Percentiles rank a stretch among this genome's conserved stretches.
These are phyloP conservation scores for Lipophrys pholis DNA, from an alignment of 2,113 vertebrate species.

Conservation along the genomic window DNA sequence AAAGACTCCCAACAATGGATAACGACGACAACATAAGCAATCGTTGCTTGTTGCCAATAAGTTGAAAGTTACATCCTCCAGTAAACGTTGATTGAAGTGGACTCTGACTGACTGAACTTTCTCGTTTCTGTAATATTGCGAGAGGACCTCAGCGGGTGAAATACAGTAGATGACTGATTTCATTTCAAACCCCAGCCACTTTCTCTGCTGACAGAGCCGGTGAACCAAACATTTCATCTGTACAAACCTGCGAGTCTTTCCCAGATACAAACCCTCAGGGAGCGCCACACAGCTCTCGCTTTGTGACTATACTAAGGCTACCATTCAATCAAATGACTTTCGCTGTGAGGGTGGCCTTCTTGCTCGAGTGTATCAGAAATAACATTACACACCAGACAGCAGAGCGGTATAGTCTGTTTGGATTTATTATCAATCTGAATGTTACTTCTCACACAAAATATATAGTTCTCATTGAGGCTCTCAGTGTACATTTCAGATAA, in stretches of 20 bases:
- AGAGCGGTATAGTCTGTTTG: constrained; percentile 49
- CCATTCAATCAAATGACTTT: constrained; percentile 55
- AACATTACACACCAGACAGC: constrained; percentile 43
- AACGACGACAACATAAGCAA: background rate
- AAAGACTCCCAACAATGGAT: background rate
- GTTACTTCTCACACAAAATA: constrained; percentile 81
- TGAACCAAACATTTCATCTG: constrained; percentile 68
- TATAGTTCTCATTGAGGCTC: constrained; percentile 74
- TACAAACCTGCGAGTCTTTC: constrained; percentile 49
- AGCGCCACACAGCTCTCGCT: constrained; percentile 45
- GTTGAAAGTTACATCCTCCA: constrained; percentile 17
- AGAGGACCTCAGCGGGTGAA: constrained; percentile 40
- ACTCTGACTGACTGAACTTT: constrained; percentile 16
- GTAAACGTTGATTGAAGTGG: constrained; percentile 16
- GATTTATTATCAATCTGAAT: constrained; percentile 80
- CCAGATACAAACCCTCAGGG: constrained; percentile 51
- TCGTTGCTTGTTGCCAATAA: background rate
- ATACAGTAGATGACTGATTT: constrained; percentile 51
- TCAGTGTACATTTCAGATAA: constrained; percentile 68
- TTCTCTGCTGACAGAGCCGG: constrained; percentile 46
- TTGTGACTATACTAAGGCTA: constrained; percentile 46
- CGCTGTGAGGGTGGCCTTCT: constrained; percentile 4
- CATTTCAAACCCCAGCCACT: constrained; percentile 52
- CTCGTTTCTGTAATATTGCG: constrained; percentile 18
- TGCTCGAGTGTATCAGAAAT: constrained; percentile 22